phyloP scores from a whole-genome alignment of 2,888 invertebrate species.

The Neria commutata region DNA sequence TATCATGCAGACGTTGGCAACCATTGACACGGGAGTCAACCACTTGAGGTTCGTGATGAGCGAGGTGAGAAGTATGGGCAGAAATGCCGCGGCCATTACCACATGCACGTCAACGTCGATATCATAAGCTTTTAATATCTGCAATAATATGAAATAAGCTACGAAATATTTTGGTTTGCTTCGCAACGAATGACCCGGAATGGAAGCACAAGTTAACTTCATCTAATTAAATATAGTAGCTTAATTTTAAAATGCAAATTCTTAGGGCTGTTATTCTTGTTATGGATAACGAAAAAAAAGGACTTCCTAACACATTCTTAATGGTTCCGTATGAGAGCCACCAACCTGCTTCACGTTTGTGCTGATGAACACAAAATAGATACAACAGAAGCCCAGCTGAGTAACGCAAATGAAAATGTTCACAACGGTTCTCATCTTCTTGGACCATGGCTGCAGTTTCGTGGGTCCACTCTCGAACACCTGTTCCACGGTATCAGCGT shows the following conservation, averaged over 20 bases:
- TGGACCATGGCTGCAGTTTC: constrained; percentile 68
- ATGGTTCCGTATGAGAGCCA: too few species aligned
- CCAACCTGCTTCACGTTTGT: constrained; percentile 79
- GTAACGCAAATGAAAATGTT: constrained; percentile 90
- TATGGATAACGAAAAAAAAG: too few species aligned
- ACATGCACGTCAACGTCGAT: constrained; percentile 69
- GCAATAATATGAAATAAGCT: too few species aligned
- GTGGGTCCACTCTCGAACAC: constrained; percentile 80
- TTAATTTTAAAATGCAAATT: too few species aligned
- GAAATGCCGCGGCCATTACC: constrained; percentile 75
- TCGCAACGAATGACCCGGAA: not conserved
- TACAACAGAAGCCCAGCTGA: constrained; percentile 98
- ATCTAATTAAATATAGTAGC: too few species aligned
- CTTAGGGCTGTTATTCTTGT: not conserved
- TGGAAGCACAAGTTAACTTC: too few species aligned
- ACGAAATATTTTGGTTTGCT: constrained; percentile 37
- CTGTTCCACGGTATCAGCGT: constrained; percentile 82
- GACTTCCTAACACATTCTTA: too few species aligned
- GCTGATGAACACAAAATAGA: constrained; percentile 94
- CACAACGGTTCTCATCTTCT: constrained; percentile 72
- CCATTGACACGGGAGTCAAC: constrained; percentile 76
- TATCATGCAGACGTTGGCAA: constrained; percentile 78
- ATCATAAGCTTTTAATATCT: constrained; percentile 74
- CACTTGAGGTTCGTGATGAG: constrained; percentile 79
- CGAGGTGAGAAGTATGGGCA: constrained; percentile 75